Conservation (phyloP, 2,888 invertebrate species). For the Metacarcinus magister region DNA sequence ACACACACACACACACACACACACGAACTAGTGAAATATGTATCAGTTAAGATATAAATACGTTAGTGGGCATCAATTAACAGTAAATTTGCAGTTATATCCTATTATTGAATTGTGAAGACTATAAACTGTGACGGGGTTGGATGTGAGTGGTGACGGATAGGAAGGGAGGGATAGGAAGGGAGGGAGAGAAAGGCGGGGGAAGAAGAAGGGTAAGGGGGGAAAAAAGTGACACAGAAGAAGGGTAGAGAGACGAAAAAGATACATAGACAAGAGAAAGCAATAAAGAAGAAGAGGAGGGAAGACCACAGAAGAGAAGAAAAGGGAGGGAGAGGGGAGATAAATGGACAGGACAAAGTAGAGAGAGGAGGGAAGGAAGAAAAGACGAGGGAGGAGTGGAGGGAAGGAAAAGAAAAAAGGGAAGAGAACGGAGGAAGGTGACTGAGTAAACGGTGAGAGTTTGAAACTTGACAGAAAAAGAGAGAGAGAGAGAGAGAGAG, state of each 20-base stretch:
- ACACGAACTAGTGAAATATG: background rate
- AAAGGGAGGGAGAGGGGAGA: background rate
- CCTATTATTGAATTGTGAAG: background rate
- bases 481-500: too few species aligned
- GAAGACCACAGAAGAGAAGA: background rate
- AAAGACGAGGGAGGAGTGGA: background rate
- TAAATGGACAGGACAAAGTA: background rate
- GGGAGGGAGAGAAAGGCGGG: background rate
- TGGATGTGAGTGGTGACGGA: background rate
- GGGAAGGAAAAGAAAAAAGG: background rate
- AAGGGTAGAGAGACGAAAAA: too few species aligned
- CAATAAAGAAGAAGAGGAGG: background rate
- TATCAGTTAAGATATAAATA: background rate
- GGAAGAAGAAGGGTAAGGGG: too few species aligned
- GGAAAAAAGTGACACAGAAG: background rate
- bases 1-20: conserved; percentile 39
- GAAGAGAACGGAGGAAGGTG: too few species aligned
- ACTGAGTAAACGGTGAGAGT: too few species aligned
- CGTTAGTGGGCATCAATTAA: background rate
- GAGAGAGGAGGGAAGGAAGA: background rate
- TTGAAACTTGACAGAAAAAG: too few species aligned
- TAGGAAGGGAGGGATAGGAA: background rate
- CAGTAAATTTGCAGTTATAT: conserved; percentile 4
- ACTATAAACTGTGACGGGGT: background rate
- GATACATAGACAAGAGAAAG: too few species aligned